A percentile compares a stretch with the other conserved stretches of the same genome.
phyloP scores from a whole-genome alignment of 2,888 invertebrate genomes.

The Phengaris alcon region DNA sequence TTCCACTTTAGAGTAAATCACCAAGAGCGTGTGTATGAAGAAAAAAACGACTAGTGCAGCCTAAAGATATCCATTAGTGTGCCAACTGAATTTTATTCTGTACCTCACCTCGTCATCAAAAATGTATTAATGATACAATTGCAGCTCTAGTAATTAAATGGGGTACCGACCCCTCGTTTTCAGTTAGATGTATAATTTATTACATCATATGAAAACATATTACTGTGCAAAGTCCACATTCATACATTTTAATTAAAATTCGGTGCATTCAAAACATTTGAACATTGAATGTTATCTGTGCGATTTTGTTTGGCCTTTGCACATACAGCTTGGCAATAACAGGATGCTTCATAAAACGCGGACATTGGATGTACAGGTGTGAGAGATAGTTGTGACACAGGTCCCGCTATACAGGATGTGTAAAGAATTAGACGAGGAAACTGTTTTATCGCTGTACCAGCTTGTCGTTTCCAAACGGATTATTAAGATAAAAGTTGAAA shows the following conservation, averaged over 20 bases:
- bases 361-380: neutral
- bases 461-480: neutral
- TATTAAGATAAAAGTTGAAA: neutral
- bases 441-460: neutral
- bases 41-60: too few relatives aligned
- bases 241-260: constrained; percentile 13
- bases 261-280: constrained; percentile 8
- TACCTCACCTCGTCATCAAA: neutral
- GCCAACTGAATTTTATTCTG: neutral
- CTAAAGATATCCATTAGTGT: too few relatives aligned
- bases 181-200: neutral
- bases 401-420: too few relatives aligned
- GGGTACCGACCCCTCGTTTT: neutral
- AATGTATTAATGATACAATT: neutral
- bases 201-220: neutral
- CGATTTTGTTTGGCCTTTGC: neutral
- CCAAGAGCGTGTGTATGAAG: too few relatives aligned
- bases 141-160: neutral
- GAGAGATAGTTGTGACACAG: neutral
- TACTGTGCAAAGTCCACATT: neutral
- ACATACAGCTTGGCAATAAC: neutral
- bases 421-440: neutral
- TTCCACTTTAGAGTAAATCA: too few relatives aligned
- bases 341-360: neutral
- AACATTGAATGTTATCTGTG: neutral